A percentile compares a stretch with the other conserved stretches of the same genome.
These are phyloP conservation scores for Electrona antarctica DNA, from an alignment of 2,113 vertebrate genomes.

Conservation along the genomic window DNA sequence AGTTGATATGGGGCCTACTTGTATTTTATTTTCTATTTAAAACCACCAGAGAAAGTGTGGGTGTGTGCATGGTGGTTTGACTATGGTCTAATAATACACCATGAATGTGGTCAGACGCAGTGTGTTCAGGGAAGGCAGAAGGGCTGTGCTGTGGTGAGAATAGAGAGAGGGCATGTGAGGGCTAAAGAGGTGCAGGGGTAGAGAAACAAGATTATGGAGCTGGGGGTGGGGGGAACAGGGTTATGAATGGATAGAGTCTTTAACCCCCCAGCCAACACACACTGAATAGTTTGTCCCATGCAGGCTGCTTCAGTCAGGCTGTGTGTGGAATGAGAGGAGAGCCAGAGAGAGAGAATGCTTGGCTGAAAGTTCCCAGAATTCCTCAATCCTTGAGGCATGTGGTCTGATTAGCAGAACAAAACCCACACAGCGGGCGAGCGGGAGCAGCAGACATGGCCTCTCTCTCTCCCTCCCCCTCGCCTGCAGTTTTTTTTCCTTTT, in stretches of 20 bases:
- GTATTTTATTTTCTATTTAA: conserved; percentile 49
- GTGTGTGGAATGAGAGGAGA: conserved; percentile 68
- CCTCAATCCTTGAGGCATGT: conserved; percentile 79
- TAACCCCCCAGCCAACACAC: conserved; percentile 63
- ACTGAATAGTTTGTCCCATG: conserved; percentile 77
- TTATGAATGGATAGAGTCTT: conserved; percentile 81
- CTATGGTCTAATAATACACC: conserved; percentile 73
- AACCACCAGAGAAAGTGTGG: conserved; percentile 33
- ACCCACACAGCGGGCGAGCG: conserved; percentile 77
- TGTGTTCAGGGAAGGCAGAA: conserved; percentile 48
- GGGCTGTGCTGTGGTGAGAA: conserved; percentile 52
- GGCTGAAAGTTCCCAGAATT: conserved; percentile 72
- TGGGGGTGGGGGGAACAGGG: conserved; percentile 50
- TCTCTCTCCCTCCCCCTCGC: conserved; percentile 10
- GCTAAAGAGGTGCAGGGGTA: conserved; percentile 46
- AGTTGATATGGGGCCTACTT: conserved; percentile 31
- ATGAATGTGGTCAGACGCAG: conserved; percentile 53
- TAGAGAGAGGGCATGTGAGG: conserved; percentile 59
- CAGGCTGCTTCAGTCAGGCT: conserved; percentile 66
- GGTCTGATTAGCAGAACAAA: conserved; percentile 82
- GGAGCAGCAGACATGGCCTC: conserved; percentile 72
- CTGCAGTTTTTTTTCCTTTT: conserved; percentile 65
- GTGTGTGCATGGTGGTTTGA: conserved; percentile 48
- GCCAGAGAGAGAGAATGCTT: conserved; percentile 8
- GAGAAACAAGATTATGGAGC: conserved; percentile 62